A percentile compares a stretch with the other conserved stretches of the same genome.
These are phyloP conservation scores for Addax nasomaculatus DNA, from an alignment of 2,113 vertebrate species.

Conservation along the genomic window DNA sequence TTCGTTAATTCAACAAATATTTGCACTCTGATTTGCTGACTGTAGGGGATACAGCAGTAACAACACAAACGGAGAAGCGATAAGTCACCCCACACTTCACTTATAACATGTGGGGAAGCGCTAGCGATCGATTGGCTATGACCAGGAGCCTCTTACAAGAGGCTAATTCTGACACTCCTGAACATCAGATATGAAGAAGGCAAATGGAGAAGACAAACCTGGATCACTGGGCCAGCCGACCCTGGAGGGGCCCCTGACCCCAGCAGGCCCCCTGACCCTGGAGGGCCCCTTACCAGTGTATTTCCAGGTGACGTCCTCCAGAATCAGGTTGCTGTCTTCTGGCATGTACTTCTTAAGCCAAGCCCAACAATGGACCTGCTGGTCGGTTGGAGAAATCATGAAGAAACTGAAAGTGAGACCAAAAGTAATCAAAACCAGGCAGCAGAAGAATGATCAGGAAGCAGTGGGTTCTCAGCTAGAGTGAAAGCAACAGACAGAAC, in stretches of 20 bases:
- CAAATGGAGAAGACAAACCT: background rate
- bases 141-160: background rate
- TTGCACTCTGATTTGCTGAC: background rate
- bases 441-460: background rate
- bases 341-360: constrained; percentile 96
- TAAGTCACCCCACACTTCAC: background rate
- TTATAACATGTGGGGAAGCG: background rate
- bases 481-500: background rate
- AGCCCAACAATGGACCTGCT: constrained; percentile 97
- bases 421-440: constrained; percentile 45
- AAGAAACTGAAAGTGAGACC: constrained; percentile 88
- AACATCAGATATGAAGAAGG: background rate
- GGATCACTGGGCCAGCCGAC: background rate
- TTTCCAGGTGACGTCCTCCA: constrained; percentile 98
- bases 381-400: constrained; percentile 97
- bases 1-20: background rate
- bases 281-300: constrained; percentile 87
- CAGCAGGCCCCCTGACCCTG: background rate
- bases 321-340: constrained; percentile 84
- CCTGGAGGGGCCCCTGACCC: background rate
- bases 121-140: background rate
- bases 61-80: background rate
- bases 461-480: background rate
- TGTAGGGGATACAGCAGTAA: background rate
- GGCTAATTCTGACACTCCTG: background rate